These are phyloP conservation scores for Eristalis tenax DNA, from an alignment of 2,888 invertebrate species.

Conservation along the genomic window DNA sequence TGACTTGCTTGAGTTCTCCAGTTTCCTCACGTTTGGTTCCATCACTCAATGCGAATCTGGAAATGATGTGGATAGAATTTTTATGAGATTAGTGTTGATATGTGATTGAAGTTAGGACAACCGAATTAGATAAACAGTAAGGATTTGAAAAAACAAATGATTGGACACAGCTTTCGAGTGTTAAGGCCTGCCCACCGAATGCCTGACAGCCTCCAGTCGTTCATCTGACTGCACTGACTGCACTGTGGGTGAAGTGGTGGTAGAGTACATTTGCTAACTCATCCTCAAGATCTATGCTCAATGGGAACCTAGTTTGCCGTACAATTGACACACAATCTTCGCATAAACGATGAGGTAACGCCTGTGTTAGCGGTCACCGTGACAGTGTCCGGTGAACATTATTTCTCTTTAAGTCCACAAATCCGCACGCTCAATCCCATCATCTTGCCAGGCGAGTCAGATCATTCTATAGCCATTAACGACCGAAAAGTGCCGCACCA, in stretches of 20 bases:
- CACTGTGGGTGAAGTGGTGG: too few relatives aligned
- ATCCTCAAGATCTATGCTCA: neutral
- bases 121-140: too few relatives aligned
- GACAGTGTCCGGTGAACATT: neutral
- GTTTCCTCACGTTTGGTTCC: slow-evolving; percentile 74
- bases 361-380: neutral
- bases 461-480: slow-evolving; percentile 30
- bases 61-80: neutral
- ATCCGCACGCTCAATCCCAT: neutral
- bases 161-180: too few relatives aligned
- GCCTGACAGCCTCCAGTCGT: too few relatives aligned
- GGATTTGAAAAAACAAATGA: too few relatives aligned
- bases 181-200: too few relatives aligned
- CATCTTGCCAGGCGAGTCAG: neutral
- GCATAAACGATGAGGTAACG: neutral
- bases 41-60: slow-evolving; percentile 73
- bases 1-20: slow-evolving; percentile 73
- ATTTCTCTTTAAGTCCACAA: neutral
- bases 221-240: too few relatives aligned
- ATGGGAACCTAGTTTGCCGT: neutral
- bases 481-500: neutral
- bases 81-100: too few relatives aligned
- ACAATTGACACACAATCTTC: neutral
- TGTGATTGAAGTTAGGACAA: too few relatives aligned
- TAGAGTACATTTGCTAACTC: neutral